These are phyloP conservation scores for Acinonyx jubatus DNA, from an alignment of 2,113 vertebrate species.

Conservation along the genomic window DNA sequence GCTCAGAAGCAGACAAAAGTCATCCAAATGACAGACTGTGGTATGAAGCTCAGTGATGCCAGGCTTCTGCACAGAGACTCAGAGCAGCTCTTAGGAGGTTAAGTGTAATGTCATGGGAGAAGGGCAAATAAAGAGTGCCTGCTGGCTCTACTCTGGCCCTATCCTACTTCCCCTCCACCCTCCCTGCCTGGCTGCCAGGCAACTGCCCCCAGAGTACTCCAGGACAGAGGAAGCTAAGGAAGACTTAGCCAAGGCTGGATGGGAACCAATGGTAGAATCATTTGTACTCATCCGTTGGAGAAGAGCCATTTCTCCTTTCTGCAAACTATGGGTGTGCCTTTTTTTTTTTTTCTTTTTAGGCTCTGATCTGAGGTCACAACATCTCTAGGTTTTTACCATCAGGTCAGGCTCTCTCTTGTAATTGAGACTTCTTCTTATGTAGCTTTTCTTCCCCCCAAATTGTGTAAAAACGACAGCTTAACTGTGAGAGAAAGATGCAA, in stretches of 20 bases:
- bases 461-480: background rate
- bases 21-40: background rate
- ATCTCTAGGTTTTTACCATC: background rate
- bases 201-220: conserved; percentile 3
- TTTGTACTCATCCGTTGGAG: conserved; percentile 2
- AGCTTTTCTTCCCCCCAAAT: conserved; percentile 12
- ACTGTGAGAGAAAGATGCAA: conserved; percentile 39
- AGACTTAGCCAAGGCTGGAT: conserved; percentile 3
- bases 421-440: conserved; percentile 8
- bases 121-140: conserved; percentile 6
- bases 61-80: background rate
- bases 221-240: conserved; percentile 23
- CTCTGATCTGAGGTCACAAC: conserved; percentile 27
- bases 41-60: background rate
- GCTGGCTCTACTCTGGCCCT: background rate
- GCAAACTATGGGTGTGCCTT: conserved; percentile 1
- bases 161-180: background rate
- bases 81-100: background rate
- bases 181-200: background rate
- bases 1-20: background rate
- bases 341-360: background rate
- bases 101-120: background rate
- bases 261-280: conserved; percentile 24
- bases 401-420: conserved; percentile 11
- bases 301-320: conserved; percentile 30